Percentiles rank a stretch among this genome's conserved stretches.
Evolutionary conservation across 2,797 vertebrate species (phyloP).

Genomic region (Prionace glauca): DNA sequence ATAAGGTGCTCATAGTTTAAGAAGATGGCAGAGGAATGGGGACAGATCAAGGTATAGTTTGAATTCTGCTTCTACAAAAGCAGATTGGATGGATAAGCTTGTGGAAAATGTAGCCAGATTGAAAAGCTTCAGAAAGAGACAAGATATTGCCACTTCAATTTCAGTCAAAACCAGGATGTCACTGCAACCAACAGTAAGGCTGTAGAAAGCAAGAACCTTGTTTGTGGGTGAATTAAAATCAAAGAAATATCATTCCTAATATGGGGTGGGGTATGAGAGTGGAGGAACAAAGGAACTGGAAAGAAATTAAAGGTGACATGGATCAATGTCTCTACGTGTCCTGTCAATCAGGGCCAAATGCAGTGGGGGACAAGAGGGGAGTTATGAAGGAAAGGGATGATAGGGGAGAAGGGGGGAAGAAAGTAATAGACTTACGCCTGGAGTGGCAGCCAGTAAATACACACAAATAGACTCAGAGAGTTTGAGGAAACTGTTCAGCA

Average conservation of each 20-base stretch:
- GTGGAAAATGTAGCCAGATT: neutral
- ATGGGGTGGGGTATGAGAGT: neutral
- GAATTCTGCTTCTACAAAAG: neutral
- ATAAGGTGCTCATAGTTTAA: neutral
- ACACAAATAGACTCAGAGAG: neutral
- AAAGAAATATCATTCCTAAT: neutral
- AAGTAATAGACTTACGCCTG: neutral
- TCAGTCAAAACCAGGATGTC: neutral
- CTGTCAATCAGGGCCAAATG: neutral
- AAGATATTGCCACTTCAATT: neutral
- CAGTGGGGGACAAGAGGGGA: no score
- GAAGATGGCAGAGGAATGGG: neutral
- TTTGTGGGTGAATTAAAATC: neutral
- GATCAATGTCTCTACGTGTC: neutral
- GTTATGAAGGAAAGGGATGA: no score
- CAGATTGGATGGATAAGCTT: neutral
- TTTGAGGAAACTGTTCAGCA: neutral
- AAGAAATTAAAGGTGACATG: neutral
- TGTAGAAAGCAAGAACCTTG: neutral
- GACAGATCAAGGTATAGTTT: neutral
- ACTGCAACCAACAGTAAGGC: neutral
- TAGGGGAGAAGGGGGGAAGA: neutral
- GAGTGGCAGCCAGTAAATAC: neutral
- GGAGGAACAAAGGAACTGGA: neutral
- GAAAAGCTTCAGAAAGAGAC: neutral